A percentile compares a stretch with the other conserved stretches of the same genome.
phyloP scores from a whole-genome alignment of 1,140 invertebrate genomes.

The Caenorhabditis brenneri region DNA sequence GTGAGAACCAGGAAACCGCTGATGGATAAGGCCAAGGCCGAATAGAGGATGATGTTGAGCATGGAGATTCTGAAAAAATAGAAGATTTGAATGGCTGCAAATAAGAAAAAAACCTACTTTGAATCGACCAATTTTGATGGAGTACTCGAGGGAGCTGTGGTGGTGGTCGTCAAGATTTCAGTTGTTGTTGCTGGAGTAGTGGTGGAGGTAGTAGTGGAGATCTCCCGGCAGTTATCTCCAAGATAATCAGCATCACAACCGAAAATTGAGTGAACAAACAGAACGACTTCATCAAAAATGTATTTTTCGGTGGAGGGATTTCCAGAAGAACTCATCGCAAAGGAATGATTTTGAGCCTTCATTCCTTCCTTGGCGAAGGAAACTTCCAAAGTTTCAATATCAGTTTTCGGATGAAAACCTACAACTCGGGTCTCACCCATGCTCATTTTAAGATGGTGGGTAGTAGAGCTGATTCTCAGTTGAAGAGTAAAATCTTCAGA shows the following conservation, averaged over 20 bases:
- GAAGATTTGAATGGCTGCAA: too few relatives aligned
- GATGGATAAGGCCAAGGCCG: too few relatives aligned
- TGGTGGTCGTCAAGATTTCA: neutral
- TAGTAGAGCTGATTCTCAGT: too few relatives aligned
- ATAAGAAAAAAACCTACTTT: too few relatives aligned
- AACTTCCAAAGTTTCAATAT: neutral
- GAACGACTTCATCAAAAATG: neutral
- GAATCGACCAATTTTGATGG: too few relatives aligned
- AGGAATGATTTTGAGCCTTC: neutral
- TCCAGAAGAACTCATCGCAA: neutral
- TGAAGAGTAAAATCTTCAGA: too few relatives aligned
- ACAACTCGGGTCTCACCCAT: neutral
- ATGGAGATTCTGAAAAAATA: too few relatives aligned
- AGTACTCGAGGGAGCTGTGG: too few relatives aligned
- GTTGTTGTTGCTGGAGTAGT: neutral
- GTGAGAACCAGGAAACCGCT: too few relatives aligned
- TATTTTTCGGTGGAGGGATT: neutral
- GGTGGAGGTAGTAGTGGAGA: neutral
- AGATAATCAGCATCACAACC: neutral
- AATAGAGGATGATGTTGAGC: too few relatives aligned
- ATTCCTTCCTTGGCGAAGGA: neutral
- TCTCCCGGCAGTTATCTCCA: neutral
- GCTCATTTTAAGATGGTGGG: neutral
- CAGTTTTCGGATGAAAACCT: neutral
- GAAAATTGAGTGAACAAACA: neutral